Base-by-base conservation (phyloP, 37 sponge, comb jelly and placozoan genomes). In the Eunapius fragilis region DNA sequence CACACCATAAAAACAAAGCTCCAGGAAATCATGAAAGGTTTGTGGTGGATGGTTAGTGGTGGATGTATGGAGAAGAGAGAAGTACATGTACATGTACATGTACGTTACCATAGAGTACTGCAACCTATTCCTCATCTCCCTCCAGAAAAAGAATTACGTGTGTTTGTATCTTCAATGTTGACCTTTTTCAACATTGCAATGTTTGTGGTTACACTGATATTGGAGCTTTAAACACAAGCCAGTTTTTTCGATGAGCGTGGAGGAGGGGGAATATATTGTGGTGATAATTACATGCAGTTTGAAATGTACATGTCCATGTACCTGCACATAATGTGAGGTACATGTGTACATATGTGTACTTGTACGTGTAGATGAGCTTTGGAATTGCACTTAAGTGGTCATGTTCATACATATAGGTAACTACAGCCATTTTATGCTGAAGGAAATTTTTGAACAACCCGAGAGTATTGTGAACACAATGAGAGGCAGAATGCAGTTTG, bases 1-100 rank as follows among this genome's bases (percentile, higher is more conserved):
- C 94, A 95, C 78, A 97, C 98, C 35, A 88, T 99, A 36, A 94
- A 96, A 47, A 83, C 97, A 81, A 87, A 99, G 76, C 81, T 99
- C 23, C 96, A 97, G 87, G 94, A 99, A 88, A 97, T 99, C 33
- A 99, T 99, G 99, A 99, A 97, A 90, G 99, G 98, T 92, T 68
- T 33, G 6, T 71, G 22, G 25, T 41, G 3, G 41, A 6, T 41
- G 3, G 41, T 6, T 41, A 41, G 41, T 41, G 41, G 41, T 41
- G 41, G 3, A 41, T 41, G 41, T 41, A 6, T 41, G 41, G n/a
- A n/a, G n/a, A n/a, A n/a, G n/a, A n/a, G n/a, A n/a, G n/a, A n/a
- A n/a, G n/a, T n/a, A n/a, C n/a, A n/a, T n/a, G n/a, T 41, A 6
- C 6, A 6, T 41, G 41, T 41, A 41, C 41, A 41, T 41, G 41